These are phyloP conservation scores for Chaunax sp. DNA, from an alignment of 2,797 vertebrate species.

Conservation along the genomic window DNA sequence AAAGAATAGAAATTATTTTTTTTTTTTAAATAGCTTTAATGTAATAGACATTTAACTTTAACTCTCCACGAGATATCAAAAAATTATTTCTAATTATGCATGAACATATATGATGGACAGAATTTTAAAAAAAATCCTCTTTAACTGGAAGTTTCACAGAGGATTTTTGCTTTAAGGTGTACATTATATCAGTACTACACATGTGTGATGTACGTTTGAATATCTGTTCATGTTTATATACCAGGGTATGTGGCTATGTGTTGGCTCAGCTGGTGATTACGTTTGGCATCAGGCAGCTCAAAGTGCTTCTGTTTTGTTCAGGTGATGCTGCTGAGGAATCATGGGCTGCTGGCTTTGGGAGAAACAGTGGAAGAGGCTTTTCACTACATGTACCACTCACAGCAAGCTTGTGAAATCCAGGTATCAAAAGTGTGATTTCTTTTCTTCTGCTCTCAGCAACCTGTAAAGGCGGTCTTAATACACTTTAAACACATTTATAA, in stretches of 20 bases:
- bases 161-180: too few relatives aligned
- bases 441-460: background rate
- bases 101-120: too few relatives aligned
- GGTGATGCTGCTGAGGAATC: slow-evolving; percentile 96
- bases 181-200: background rate
- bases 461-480: too few relatives aligned
- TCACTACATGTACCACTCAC: slow-evolving; percentile 92
- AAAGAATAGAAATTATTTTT: too few relatives aligned
- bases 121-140: background rate
- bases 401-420: slow-evolving; percentile 96
- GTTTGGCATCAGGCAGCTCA: background rate
- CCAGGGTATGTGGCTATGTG: background rate
- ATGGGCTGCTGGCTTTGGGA: slow-evolving; percentile 93
- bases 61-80: too few relatives aligned
- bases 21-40: too few relatives aligned
- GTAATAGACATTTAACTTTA: too few relatives aligned
- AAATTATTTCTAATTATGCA: too few relatives aligned
- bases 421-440: slow-evolving; percentile 72
- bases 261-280: background rate
- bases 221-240: slow-evolving; percentile 3
- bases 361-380: slow-evolving; percentile 96
- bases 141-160: background rate
- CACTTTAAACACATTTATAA: too few relatives aligned
- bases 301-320: slow-evolving; percentile 63
- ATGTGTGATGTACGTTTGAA: background rate